Evolutionary conservation across 2,797 vertebrate genomes (phyloP).

Genomic region (Cynopterus sphinx): DNA sequence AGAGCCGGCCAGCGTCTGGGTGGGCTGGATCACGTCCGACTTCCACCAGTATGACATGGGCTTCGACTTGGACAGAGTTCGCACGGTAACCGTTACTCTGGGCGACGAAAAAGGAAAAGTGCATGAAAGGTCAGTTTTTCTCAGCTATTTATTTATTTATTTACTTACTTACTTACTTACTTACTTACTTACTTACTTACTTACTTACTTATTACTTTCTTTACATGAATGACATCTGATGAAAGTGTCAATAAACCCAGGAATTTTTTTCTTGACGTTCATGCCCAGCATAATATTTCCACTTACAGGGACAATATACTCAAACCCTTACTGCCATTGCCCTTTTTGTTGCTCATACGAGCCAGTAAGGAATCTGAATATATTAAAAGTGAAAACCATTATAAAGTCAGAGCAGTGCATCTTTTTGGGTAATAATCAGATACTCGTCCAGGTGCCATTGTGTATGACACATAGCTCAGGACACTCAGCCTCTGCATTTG

Average conservation of each 20-base stretch:
- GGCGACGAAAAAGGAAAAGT: conserved; percentile 98
- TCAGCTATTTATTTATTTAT: no score
- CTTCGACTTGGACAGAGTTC: conserved; percentile 94
- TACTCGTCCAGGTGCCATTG: neutral
- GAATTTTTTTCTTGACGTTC: neutral
- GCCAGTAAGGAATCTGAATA: neutral
- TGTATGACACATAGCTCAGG: neutral
- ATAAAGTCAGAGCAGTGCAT: neutral
- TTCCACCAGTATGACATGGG: conserved; percentile 95
- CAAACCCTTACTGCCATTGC: neutral
- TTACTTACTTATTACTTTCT: neutral
- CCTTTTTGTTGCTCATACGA: conserved; percentile 10
- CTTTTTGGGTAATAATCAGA: neutral
- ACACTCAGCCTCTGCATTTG: neutral
- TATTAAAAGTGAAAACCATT: conserved; percentile 2
- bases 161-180: no score
- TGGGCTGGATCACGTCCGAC: conserved; percentile 97
- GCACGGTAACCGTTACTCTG: conserved; percentile 95
- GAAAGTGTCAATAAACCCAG: neutral
- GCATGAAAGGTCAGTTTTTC: conserved; percentile 93
- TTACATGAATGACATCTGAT: neutral
- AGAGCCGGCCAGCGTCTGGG: conserved; percentile 96
- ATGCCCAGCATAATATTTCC: neutral
- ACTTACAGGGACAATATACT: neutral
- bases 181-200: no score